A percentile compares a stretch with the other conserved stretches of the same genome.
phyloP scores from a whole-genome alignment of 64 coral and sea anemone species.

The Montipora sp. region DNA sequence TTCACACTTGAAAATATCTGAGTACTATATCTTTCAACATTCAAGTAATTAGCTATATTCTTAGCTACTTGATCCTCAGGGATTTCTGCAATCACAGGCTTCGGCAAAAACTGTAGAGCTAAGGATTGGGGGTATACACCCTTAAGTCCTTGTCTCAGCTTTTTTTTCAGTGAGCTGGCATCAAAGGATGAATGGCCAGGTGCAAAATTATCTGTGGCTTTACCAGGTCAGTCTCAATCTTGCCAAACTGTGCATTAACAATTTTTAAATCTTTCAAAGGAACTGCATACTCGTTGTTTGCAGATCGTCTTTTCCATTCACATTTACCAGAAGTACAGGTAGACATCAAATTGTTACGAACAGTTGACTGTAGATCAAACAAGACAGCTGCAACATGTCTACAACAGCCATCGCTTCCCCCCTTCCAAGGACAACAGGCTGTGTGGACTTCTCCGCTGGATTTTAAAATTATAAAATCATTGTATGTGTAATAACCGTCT shows the following conservation, averaged over 20 bases:
- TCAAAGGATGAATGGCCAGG: constrained; percentile 45
- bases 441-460: constrained; percentile 48
- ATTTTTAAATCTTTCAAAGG: constrained; percentile 21
- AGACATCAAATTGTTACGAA: constrained; percentile 41
- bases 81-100: constrained; percentile 15
- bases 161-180: constrained; percentile 19
- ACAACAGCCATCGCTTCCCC: constrained; percentile 62
- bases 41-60: constrained; percentile 37
- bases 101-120: constrained; percentile 57
- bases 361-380: constrained; percentile 49
- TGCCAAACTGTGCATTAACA: constrained; percentile 61
- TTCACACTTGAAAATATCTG: constrained; percentile 70
- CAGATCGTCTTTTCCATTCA: constrained; percentile 35
- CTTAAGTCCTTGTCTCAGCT: constrained; percentile 46
- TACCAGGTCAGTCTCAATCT: constrained; percentile 30
- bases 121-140: constrained; percentile 55
- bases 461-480: constrained; percentile 62
- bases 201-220: too few species aligned
- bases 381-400: constrained; percentile 60
- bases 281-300: constrained; percentile 39
- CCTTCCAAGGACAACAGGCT: constrained; percentile 66
- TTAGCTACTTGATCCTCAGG: constrained; percentile 41
- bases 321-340: constrained; percentile 57
- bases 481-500: constrained; percentile 62
- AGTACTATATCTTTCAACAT: constrained; percentile 61